These are phyloP conservation scores for Pitangus sulphuratus DNA, from an alignment of 2,797 vertebrate genomes.

Conservation along the genomic window DNA sequence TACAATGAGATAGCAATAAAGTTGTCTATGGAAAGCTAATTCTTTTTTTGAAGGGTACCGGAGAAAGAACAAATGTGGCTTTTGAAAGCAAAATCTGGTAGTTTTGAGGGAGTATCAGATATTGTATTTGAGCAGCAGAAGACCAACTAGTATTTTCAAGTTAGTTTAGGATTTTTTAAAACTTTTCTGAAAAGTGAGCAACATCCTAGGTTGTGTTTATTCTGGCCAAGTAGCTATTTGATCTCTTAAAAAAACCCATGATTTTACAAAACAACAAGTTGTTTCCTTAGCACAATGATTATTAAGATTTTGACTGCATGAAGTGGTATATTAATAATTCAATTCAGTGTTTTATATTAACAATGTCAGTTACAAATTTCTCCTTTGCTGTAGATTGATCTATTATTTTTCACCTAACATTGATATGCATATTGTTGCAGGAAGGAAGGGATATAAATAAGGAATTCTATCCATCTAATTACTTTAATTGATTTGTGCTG, in stretches of 20 bases:
- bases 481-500: slow-evolving; percentile 24
- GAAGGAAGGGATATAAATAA: not conserved
- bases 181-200: not conserved
- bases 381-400: not conserved
- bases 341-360: not conserved
- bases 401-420: not conserved
- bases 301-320: not conserved
- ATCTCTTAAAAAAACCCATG: fast-evolving
- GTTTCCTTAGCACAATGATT: not conserved
- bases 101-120: not conserved
- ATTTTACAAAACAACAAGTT: not conserved
- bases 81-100: not conserved
- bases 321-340: not conserved
- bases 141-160: not conserved
- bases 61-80: not conserved
- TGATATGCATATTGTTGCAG: not conserved
- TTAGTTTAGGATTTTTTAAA: not conserved
- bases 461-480: slow-evolving; percentile 18
- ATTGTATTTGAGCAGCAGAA: not conserved
- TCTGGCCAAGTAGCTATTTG: not conserved
- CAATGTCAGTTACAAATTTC: not conserved
- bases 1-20: not conserved
- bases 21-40: not conserved
- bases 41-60: not conserved
- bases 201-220: not conserved